Evolutionary conservation across 2,113 vertebrate genomes (phyloP).

Genomic region (Arizona elegans): DNA sequence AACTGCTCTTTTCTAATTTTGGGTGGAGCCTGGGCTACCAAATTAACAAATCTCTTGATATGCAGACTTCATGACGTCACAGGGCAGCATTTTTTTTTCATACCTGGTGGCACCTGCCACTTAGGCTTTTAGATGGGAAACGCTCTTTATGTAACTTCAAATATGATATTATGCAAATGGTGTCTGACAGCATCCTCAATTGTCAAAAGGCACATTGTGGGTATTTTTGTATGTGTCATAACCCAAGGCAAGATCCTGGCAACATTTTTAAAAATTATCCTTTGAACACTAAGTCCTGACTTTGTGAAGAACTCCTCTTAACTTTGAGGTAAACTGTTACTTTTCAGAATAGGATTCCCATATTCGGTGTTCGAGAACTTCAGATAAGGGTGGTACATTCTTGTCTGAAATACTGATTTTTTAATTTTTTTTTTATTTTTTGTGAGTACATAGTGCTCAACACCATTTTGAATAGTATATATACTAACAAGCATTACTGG

Average conservation of each 20-base stretch:
- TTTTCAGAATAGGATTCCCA: neutral
- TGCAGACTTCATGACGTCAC: neutral
- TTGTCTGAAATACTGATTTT: neutral
- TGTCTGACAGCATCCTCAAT: neutral
- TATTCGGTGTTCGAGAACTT: neutral
- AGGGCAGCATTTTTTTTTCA: neutral
- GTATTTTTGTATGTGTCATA: neutral
- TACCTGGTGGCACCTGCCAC: no score
- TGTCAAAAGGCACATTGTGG: neutral
- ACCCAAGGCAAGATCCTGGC: neutral
- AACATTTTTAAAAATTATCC: neutral
- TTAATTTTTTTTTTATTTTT: neutral
- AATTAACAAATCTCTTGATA: neutral
- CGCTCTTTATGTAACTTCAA: neutral
- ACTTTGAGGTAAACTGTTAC: neutral
- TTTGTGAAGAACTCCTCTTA: neutral
- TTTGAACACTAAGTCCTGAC: neutral
- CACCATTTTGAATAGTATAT: neutral
- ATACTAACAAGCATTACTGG: neutral
- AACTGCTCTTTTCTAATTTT: neutral
- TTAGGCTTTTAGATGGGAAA: neutral
- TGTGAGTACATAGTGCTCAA: neutral
- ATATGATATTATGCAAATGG: neutral
- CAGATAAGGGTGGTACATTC: neutral
- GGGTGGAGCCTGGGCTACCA: neutral